Conservation (phyloP, 2,888 invertebrate species). For the Patella pellucida region DNA sequence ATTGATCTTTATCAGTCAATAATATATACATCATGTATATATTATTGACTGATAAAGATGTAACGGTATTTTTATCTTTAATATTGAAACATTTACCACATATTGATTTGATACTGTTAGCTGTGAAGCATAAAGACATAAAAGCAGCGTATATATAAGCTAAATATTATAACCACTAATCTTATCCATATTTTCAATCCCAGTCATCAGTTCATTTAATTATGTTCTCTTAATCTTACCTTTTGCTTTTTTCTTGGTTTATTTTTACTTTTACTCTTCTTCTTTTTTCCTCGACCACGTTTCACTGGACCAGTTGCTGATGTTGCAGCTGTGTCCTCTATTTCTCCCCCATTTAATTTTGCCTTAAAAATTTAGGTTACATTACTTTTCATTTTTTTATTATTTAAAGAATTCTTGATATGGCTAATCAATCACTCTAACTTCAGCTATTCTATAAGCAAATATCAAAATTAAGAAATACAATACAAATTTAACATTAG, state of each 20-base stretch:
- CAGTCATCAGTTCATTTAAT: background rate
- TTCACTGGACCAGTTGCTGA: slow-evolving; percentile 14
- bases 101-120: no score
- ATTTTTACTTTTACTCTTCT: slow-evolving; percentile 23
- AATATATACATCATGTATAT: no score
- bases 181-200: background rate
- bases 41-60: no score
- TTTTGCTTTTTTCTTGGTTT: slow-evolving; percentile 22
- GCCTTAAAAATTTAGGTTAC: slow-evolving; percentile 10
- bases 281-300: slow-evolving; percentile 17
- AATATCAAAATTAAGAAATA: no score
- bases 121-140: background rate
- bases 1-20: no score
- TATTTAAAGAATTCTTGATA: no score
- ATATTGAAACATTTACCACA: no score
- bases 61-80: no score
- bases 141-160: background rate
- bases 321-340: slow-evolving; percentile 17
- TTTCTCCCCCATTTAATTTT: slow-evolving; percentile 16
- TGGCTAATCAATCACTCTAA: no score
- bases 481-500: no score
- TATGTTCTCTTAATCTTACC: background rate
- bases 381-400: no score
- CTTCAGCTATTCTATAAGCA: no score
- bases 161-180: background rate